phyloP scores from a whole-genome alignment of 2,797 vertebrate species.

The Alca torda region DNA sequence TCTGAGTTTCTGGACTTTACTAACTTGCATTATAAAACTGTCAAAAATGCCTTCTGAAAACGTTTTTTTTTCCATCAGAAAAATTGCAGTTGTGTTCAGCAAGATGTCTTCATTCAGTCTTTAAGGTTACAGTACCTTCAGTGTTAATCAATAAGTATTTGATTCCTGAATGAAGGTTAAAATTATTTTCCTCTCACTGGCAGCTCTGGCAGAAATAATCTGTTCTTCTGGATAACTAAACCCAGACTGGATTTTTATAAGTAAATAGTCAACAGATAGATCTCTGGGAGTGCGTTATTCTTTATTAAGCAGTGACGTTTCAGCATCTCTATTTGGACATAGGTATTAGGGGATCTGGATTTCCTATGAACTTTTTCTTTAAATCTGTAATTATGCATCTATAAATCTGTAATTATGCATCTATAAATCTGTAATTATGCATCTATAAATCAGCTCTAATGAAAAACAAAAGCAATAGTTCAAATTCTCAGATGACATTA shows the following conservation, averaged over 20 bases:
- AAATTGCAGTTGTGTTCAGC: slow-evolving; percentile 39
- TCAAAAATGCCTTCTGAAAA: slow-evolving; percentile 52
- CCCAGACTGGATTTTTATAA: not conserved
- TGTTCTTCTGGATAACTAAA: not conserved
- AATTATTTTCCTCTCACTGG: slow-evolving; percentile 32
- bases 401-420: too few relatives aligned
- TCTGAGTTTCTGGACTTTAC: slow-evolving; percentile 35
- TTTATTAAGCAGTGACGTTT: not conserved
- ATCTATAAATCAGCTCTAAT: not conserved
- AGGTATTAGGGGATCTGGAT: not conserved
- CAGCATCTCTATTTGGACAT: not conserved
- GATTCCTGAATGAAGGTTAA: slow-evolving; percentile 52
- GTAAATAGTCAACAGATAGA: not conserved
- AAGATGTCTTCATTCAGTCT: slow-evolving; percentile 58
- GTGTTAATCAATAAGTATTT: slow-evolving; percentile 50
- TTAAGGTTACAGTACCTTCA: slow-evolving; percentile 36
- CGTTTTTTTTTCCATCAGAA: not conserved
- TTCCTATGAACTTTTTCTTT: not conserved
- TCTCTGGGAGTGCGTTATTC: not conserved
- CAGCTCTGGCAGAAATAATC: not conserved
- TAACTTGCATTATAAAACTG: slow-evolving; percentile 31
- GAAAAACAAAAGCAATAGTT: not conserved
- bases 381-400: not conserved
- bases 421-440: too few relatives aligned
- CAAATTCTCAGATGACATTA: not conserved